Evolutionary conservation across 1,140 invertebrate genomes (phyloP).

Genomic region (Drosophila sp.): DNA sequence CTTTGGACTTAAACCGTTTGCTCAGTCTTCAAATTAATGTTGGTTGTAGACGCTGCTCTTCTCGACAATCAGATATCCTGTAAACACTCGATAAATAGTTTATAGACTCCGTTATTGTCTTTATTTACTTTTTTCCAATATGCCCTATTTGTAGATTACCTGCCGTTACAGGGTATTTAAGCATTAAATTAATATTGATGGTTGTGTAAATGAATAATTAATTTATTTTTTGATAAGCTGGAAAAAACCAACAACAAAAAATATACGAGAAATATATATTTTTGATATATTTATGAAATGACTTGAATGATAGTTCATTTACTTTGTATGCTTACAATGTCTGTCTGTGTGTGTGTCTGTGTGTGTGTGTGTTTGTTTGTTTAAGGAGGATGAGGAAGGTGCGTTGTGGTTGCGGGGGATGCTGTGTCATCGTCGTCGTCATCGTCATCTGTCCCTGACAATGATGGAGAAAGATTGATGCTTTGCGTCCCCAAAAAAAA

Average conservation of each 20-base stretch:
- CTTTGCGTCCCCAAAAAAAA: constrained; percentile 51
- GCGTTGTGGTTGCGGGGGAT: constrained; percentile 14
- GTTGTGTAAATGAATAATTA: constrained; percentile 68
- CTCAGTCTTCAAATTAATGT: background rate
- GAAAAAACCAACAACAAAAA: constrained; percentile 4
- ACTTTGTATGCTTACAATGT: constrained; percentile 46
- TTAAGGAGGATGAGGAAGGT: constrained; percentile 24
- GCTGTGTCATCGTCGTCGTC: constrained; percentile 49
- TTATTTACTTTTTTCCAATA: background rate
- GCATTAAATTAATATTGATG: constrained; percentile 65
- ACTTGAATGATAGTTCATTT: constrained; percentile 78
- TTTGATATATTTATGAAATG: constrained; percentile 65
- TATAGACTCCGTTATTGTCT: background rate
- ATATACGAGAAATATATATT: constrained; percentile 5
- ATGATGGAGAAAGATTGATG: constrained; percentile 81
- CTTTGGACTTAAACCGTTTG: background rate
- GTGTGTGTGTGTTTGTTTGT: constrained; percentile 8
- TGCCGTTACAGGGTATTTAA: constrained; percentile 1
- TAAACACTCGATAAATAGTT: background rate
- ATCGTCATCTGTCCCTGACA: constrained; percentile 73
- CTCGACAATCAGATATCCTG: background rate
- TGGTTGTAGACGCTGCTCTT: background rate
- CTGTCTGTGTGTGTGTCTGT: background rate
- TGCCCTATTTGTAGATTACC: background rate
- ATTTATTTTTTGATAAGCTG: constrained; percentile 53